Evolutionary conservation across 2,113 vertebrate species (phyloP).

Genomic region (Cyanocitta stelleri): DNA sequence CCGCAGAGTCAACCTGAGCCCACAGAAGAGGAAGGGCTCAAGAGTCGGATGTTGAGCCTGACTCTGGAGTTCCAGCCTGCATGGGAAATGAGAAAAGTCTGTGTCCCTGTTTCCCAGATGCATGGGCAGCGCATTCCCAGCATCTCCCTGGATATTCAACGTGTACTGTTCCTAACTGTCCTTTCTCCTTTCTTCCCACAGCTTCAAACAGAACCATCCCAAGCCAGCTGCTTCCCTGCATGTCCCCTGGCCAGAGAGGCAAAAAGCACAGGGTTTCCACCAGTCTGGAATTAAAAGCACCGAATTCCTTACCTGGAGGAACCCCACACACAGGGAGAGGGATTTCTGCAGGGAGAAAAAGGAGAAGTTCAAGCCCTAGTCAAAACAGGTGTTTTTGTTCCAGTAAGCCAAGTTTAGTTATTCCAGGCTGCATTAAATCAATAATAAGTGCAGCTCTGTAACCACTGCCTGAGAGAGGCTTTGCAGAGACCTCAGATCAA

Average conservation of each 20-base stretch:
- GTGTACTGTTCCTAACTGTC: not conserved
- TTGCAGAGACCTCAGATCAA: not conserved
- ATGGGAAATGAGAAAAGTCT: not conserved
- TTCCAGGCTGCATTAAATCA: not conserved
- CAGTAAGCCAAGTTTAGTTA: not conserved
- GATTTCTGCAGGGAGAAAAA: not conserved
- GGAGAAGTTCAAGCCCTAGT: not conserved
- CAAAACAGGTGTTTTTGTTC: not conserved
- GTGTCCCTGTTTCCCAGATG: not conserved
- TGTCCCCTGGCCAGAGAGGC: not conserved
- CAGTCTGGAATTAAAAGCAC: not conserved
- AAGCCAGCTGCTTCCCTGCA: not conserved
- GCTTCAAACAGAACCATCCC: not conserved
- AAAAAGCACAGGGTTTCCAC: not conserved
- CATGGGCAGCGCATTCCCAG: not conserved
- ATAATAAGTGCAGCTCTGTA: not conserved
- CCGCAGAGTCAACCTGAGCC: not conserved
- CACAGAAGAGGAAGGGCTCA: not conserved
- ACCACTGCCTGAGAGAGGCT: not conserved
- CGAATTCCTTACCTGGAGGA: not conserved
- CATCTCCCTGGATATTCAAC: not conserved
- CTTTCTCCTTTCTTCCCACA: not conserved
- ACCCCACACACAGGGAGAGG: not conserved
- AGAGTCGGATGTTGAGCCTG: fast-evolving
- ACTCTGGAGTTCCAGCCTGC: not conserved